Conservation (phyloP, 2,888 invertebrate species). For the Megastigmus dorsalis region DNA sequence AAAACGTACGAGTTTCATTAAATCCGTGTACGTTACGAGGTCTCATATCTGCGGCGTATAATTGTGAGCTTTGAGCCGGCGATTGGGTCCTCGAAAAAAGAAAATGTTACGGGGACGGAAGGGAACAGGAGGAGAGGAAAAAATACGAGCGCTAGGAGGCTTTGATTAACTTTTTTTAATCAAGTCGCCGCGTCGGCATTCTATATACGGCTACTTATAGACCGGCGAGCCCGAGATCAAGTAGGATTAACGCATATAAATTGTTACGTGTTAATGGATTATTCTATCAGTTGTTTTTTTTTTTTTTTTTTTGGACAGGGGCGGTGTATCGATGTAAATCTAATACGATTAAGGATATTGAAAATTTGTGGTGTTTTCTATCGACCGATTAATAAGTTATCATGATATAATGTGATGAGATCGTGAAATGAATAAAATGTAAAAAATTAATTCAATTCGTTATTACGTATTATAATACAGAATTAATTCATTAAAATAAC, state of each 20-base stretch:
- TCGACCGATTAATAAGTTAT: too few relatives aligned
- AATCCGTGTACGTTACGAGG: constrained; percentile 45
- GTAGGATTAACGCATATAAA: constrained; percentile 26
- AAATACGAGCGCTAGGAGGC: neutral
- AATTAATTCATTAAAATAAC: too few relatives aligned
- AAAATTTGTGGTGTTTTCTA: too few relatives aligned
- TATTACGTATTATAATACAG: too few relatives aligned
- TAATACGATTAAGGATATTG: too few relatives aligned
- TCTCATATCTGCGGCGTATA: constrained; percentile 44
- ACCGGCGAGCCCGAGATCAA: constrained; percentile 11
- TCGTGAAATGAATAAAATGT: too few relatives aligned
- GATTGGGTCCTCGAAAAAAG: constrained; percentile 37
- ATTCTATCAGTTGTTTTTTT: neutral
- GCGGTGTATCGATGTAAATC: too few relatives aligned
- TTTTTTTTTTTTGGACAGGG: too few relatives aligned
- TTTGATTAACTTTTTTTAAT: constrained; percentile 55
- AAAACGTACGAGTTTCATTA: constrained; percentile 54
- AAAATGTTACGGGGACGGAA: neutral
- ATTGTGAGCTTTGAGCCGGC: constrained; percentile 39
- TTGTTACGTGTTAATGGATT: constrained; percentile 4
- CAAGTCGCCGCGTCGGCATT: constrained; percentile 5
- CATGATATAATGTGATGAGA: too few relatives aligned
- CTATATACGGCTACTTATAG: neutral
- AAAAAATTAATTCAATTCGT: too few relatives aligned
- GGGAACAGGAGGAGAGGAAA: neutral